phyloP scores from a whole-genome alignment of 2,113 vertebrate genomes.

The Gobius niger region DNA sequence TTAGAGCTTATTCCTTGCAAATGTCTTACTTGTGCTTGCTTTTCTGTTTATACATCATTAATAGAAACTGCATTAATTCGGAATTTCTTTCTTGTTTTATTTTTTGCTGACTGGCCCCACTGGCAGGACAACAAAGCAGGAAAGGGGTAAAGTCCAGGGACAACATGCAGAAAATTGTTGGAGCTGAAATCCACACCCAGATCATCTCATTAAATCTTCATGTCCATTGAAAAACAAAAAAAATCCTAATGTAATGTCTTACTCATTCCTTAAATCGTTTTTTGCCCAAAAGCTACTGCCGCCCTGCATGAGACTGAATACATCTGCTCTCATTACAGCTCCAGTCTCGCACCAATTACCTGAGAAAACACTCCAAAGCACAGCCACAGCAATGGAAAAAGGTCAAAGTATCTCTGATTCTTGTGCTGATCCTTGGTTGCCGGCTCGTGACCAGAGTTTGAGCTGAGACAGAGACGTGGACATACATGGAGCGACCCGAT shows the following conservation, averaged over 20 bases:
- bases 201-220: no score
- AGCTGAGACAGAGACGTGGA: slow-evolving; percentile 37
- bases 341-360: slow-evolving; percentile 24
- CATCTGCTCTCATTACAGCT: slow-evolving; percentile 28
- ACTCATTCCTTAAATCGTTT: slow-evolving; percentile 10
- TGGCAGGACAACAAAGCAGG: no score
- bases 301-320: slow-evolving; percentile 16
- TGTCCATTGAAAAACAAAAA: background rate
- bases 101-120: no score
- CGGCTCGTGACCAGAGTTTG: slow-evolving; percentile 14
- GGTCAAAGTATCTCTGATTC: slow-evolving; percentile 35
- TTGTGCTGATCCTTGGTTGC: slow-evolving; percentile 29
- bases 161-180: no score
- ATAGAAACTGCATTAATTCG: no score
- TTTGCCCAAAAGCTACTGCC: slow-evolving; percentile 1
- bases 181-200: no score
- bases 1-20: no score
- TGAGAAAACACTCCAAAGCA: slow-evolving; percentile 22
- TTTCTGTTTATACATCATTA: no score
- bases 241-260: background rate
- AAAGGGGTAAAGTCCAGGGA: no score
- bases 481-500: slow-evolving; percentile 60
- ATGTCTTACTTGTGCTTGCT: no score
- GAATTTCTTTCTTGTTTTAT: no score
- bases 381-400: slow-evolving; percentile 28